Evolutionary conservation across 2,888 invertebrate species (phyloP).

Genomic region (Incurvaria masculella): DNA sequence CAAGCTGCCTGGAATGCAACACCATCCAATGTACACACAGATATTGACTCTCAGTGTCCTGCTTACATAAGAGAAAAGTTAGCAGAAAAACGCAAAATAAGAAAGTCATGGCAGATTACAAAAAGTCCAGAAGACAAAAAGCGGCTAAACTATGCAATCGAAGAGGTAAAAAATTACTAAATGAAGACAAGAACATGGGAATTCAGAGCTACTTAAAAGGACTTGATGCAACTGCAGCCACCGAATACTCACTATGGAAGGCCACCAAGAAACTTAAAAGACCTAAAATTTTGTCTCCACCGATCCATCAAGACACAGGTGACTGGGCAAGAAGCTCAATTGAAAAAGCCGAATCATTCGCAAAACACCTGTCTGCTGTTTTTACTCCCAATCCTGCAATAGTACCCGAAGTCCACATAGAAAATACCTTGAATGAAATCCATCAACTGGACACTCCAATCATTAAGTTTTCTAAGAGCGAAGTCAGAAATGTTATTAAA

Average conservation of each 20-base stretch:
- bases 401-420: not conserved
- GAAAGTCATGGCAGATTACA: not conserved
- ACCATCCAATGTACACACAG: not conserved
- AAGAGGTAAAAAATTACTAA: not conserved
- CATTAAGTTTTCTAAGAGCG: not conserved
- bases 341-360: too few relatives aligned
- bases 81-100: not conserved
- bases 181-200: not conserved
- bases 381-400: not conserved
- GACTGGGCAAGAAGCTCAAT: not conserved
- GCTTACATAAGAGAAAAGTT: not conserved
- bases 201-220: not conserved
- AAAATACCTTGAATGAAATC: not conserved
- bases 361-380: too few relatives aligned
- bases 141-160: not conserved
- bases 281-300: not conserved
- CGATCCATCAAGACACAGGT: not conserved
- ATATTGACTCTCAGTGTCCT: not conserved
- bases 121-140: not conserved
- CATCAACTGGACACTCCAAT: not conserved
- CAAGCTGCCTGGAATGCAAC: not conserved
- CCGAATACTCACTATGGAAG: not conserved
- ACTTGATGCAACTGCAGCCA: not conserved
- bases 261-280: not conserved
- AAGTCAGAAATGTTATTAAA: constrained; percentile 1